Percentiles rank a stretch among this genome's conserved stretches.
Evolutionary conservation across 2,888 invertebrate genomes (phyloP).

Genomic region (Nemotelus nigrinus): DNA sequence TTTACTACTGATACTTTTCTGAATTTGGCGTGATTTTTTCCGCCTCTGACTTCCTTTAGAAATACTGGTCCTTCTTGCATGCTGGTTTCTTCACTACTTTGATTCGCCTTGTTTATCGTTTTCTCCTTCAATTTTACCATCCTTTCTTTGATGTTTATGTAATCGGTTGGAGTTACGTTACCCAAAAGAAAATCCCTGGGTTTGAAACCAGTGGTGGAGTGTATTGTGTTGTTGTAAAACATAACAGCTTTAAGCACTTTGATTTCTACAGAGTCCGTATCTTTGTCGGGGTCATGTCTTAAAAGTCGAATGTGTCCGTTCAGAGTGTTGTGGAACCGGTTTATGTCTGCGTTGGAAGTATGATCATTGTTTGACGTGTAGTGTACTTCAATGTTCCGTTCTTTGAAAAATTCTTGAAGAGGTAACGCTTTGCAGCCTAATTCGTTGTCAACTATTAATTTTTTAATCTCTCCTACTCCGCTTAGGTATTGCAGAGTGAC

Average conservation of each 20-base stretch:
- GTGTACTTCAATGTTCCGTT: not conserved
- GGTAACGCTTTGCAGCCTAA: not conserved
- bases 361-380: not conserved
- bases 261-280: not conserved
- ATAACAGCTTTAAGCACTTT: slow-evolving; percentile 1
- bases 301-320: not conserved
- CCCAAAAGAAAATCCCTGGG: not conserved
- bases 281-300: not conserved
- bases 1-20: too few relatives aligned
- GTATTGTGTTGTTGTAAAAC: not conserved
- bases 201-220: not conserved
- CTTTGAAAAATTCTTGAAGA: not conserved
- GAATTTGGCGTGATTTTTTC: too few relatives aligned
- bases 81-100: too few relatives aligned
- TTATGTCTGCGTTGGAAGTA: slow-evolving; percentile 2
- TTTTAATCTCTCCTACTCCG: not conserved
- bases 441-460: not conserved
- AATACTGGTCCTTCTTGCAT: too few relatives aligned
- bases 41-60: too few relatives aligned
- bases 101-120: too few relatives aligned
- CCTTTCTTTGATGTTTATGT: not conserved
- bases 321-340: not conserved
- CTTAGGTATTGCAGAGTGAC: too few relatives aligned
- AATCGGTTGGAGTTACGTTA: not conserved
- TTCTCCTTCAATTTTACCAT: not conserved